These are phyloP conservation scores for Botia almorhae DNA, from an alignment of 2,797 vertebrate species.

Conservation along the genomic window DNA sequence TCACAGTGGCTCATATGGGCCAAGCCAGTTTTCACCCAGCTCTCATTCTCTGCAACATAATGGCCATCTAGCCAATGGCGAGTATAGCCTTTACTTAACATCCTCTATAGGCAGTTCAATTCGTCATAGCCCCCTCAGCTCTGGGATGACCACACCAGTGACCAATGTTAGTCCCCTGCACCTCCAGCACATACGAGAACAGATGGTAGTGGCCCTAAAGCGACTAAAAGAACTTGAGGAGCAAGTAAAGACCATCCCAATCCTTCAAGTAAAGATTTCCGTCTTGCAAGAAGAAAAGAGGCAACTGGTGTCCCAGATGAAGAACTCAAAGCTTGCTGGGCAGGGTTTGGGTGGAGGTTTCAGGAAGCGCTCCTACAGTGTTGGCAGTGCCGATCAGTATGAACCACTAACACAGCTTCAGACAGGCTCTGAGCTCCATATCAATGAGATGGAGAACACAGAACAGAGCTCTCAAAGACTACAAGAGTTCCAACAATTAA, in stretches of 20 bases:
- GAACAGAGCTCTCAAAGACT: slow-evolving; percentile 86
- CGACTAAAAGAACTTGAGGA: slow-evolving; percentile 94
- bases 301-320: slow-evolving; percentile 88
- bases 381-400: slow-evolving; percentile 91
- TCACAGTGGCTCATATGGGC: slow-evolving; percentile 84
- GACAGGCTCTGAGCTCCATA: slow-evolving; percentile 86
- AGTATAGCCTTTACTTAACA: slow-evolving; percentile 80
- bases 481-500: slow-evolving; percentile 90
- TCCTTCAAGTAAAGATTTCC: slow-evolving; percentile 97
- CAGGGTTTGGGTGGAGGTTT: slow-evolving; percentile 75
- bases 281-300: slow-evolving; percentile 97
- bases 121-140: slow-evolving; percentile 95
- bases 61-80: slow-evolving; percentile 85
- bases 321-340: slow-evolving; percentile 76
- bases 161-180: slow-evolving; percentile 94
- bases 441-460: slow-evolving; percentile 83
- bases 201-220: slow-evolving; percentile 95
- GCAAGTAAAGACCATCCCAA: slow-evolving; percentile 94
- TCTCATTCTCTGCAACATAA: slow-evolving; percentile 81
- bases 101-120: slow-evolving; percentile 91
- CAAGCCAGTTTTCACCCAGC: slow-evolving; percentile 76
- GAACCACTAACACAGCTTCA: slow-evolving; percentile 78
- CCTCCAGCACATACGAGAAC: slow-evolving; percentile 95
- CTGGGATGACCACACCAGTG: slow-evolving; percentile 91
- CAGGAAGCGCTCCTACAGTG: slow-evolving; percentile 93